A percentile compares a stretch with the other conserved stretches of the same genome.
Evolutionary conservation across 2,888 invertebrate species (phyloP).

Genomic region (Eumerus sabulonum): DNA sequence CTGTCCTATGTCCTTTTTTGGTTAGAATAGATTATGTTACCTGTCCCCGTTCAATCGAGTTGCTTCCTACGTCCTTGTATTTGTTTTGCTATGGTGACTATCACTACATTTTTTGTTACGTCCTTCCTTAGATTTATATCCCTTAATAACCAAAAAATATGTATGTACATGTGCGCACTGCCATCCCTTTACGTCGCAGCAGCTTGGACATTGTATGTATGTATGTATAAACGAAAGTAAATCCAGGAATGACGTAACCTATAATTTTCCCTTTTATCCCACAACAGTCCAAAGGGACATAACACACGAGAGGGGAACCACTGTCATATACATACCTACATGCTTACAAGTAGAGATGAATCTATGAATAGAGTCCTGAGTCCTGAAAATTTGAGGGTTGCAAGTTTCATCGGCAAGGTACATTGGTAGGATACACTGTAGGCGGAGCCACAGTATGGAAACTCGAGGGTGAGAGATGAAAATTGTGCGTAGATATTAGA

Average conservation of each 20-base stretch:
- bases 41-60: slow-evolving; percentile 2
- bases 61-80: slow-evolving; percentile 31
- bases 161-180: no score
- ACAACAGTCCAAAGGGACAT: slow-evolving; percentile 38
- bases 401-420: slow-evolving; percentile 2
- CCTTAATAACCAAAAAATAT: no score
- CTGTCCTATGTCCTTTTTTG: neutral
- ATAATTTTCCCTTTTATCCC: slow-evolving; percentile 70
- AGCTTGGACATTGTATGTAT: no score
- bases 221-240: slow-evolving; percentile 64
- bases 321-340: neutral
- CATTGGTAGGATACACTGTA: slow-evolving; percentile 16
- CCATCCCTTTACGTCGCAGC: slow-evolving; percentile 3
- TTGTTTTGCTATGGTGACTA: slow-evolving; percentile 45
- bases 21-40: slow-evolving; percentile 39
- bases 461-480: slow-evolving; percentile 40
- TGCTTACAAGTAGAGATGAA: neutral
- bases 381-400: slow-evolving; percentile 54
- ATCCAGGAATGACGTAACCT: slow-evolving; percentile 69
- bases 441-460: slow-evolving; percentile 66
- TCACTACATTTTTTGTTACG: slow-evolving; percentile 37
- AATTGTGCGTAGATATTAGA: slow-evolving; percentile 64
- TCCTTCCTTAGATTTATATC: slow-evolving; percentile 24
- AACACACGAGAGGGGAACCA: slow-evolving; percentile 17
- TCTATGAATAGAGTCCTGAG: slow-evolving; percentile 12